Base-by-base conservation (phyloP, 2,888 invertebrate genomes). In the Synanthedon myopaeformis region DNA sequence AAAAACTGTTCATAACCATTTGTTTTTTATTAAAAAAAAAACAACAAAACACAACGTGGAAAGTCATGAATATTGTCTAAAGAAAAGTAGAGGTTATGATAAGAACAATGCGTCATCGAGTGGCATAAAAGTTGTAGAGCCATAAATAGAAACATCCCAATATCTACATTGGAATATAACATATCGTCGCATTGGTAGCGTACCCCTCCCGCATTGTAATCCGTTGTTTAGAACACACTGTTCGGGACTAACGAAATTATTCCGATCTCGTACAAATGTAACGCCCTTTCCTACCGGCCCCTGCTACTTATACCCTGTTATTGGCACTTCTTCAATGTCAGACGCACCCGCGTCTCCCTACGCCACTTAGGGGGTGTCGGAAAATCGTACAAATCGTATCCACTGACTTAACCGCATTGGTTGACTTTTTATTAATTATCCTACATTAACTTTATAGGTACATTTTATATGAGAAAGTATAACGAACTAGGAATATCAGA, bases 271-370 rank as follows among this genome's bases (percentile, higher is more conserved):
- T 88, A 78, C 76, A 73, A 66, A 74, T 76, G 82, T 84, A 83
- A 86, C 84, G 84, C 82, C 86, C 83, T 81, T 74, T 67, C 72
- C 70, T 71, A 71, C 70, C 77, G 79, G 78, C 82, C 82, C 78
- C 70, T 74, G 86, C 84, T 84, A 86, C 88, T 88, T 86, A 88
- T 83, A 87, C 85, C 77, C 82, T 74, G 84, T 88, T 88, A 88
- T 88, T 87, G 88, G 83, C 88, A 88, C 88, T 88, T 87, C 88
- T 88, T 88, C 88, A 88, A 85, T 88, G 88, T 88, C 88, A 88
- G 80, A 72, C 87, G 86, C 88, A 88, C 87, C 88, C 88, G 77
- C 70, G 70, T 73, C 70, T 75, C 76, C 81, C 79, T 73, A 74
- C 59, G 53, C 52, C 53, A 48, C 56, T 53, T 19, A 51, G 19